Conservation (phyloP, 2,113 vertebrate genomes). For the Strigops habroptila region DNA sequence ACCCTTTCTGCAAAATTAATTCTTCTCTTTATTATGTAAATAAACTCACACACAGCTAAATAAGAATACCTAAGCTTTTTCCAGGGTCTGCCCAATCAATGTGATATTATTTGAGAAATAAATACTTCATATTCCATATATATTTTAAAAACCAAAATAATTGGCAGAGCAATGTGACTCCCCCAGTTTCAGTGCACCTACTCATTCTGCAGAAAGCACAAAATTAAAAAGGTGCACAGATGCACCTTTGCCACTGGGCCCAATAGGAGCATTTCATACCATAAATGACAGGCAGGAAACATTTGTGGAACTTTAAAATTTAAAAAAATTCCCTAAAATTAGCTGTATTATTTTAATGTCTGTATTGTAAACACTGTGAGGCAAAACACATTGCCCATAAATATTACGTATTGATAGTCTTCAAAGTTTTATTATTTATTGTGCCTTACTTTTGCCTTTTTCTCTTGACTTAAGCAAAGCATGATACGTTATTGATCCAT, state of each 20-base stretch:
- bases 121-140: neutral
- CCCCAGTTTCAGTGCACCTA: neutral
- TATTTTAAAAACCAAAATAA: neutral
- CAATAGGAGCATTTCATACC: neutral
- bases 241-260: neutral
- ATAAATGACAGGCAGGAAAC: neutral
- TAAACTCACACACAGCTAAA: neutral
- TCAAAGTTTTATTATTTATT: neutral
- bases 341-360: neutral
- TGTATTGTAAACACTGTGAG: neutral
- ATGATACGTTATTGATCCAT: neutral
- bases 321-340: neutral
- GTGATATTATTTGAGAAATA: neutral
- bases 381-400: neutral
- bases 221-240: neutral
- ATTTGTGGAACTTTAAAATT: neutral
- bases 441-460: neutral
- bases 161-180: neutral
- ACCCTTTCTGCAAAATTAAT: neutral
- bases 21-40: neutral
- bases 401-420: neutral
- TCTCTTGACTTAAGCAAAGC: neutral
- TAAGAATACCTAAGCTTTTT: neutral
- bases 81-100: neutral
- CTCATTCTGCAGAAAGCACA: neutral